These are phyloP conservation scores for Bruchidius siliquastri DNA, from an alignment of 2,888 invertebrate species.

Conservation along the genomic window DNA sequence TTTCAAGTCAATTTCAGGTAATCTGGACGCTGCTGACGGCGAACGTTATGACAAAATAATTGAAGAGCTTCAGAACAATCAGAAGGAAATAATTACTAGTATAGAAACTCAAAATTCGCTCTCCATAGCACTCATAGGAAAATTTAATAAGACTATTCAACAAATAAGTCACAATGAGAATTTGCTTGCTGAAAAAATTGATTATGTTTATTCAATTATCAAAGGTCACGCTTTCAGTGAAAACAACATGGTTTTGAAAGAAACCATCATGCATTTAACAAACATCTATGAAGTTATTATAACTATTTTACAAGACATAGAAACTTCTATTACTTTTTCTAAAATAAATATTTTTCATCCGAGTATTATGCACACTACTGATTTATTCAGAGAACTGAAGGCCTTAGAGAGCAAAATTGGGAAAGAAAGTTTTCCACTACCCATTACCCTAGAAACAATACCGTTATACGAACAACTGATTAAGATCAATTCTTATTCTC, in stretches of 20 bases:
- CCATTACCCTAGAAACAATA: background rate
- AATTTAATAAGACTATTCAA: background rate
- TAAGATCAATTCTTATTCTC: background rate
- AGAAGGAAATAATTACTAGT: background rate
- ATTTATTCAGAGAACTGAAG: background rate
- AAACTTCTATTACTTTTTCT: background rate
- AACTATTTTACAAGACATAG: conserved; percentile 2
- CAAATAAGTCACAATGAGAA: background rate
- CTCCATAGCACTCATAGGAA: background rate
- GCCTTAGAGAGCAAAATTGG: background rate
- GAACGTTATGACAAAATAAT: conserved; percentile 1
- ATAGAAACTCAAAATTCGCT: background rate
- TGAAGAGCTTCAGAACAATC: background rate
- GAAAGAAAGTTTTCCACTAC: background rate
- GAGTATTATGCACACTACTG: background rate
- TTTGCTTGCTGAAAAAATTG: background rate
- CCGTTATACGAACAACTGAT: background rate
- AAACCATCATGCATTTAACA: background rate
- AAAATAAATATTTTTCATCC: conserved; percentile 1
- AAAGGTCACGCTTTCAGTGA: background rate
- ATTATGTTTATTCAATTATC: background rate
- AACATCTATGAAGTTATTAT: conserved; percentile 1
- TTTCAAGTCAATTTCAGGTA: background rate
- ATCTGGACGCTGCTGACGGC: background rate
- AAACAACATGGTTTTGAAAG: background rate